A percentile compares a stretch with the other conserved stretches of the same genome.
Conservation (phyloP, 2,113 vertebrate species). For the Larimichthys crocea region DNA sequence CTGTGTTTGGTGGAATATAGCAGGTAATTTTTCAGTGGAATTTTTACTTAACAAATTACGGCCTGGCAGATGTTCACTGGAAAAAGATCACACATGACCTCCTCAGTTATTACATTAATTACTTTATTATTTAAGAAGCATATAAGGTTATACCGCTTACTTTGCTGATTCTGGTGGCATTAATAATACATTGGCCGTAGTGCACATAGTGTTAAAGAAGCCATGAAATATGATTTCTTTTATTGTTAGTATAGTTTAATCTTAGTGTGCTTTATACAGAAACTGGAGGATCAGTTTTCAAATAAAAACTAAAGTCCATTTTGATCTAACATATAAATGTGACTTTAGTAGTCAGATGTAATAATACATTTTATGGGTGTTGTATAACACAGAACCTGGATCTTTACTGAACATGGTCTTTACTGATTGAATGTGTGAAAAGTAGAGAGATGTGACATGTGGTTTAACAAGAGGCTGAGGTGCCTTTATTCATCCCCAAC, state of each 20-base stretch:
- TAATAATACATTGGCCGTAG: neutral
- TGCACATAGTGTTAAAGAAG: neutral
- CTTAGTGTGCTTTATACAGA: neutral
- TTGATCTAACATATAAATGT: neutral
- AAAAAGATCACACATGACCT: too few relatives aligned
- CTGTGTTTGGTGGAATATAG: too few relatives aligned
- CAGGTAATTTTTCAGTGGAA: too few relatives aligned
- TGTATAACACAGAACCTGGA: constrained; percentile 7
- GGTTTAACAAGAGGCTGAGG: constrained; percentile 42
- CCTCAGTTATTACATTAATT: too few relatives aligned
- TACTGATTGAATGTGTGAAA: constrained; percentile 17
- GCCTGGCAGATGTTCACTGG: too few relatives aligned
- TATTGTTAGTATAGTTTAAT: neutral
- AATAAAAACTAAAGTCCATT: neutral
- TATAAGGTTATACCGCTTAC: neutral
- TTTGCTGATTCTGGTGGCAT: neutral
- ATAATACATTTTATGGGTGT: constrained; percentile 5
- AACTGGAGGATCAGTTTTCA: neutral
- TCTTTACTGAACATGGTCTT: constrained; percentile 32
- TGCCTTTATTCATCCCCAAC: constrained; percentile 45
- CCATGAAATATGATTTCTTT: neutral
- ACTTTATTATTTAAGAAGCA: neutral
- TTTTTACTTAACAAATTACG: too few relatives aligned
- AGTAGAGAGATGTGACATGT: constrained; percentile 25
- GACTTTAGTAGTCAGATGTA: constrained; percentile 10